phyloP scores from a whole-genome alignment of 1,140 invertebrate species.

The Galendromus occidentalis region DNA sequence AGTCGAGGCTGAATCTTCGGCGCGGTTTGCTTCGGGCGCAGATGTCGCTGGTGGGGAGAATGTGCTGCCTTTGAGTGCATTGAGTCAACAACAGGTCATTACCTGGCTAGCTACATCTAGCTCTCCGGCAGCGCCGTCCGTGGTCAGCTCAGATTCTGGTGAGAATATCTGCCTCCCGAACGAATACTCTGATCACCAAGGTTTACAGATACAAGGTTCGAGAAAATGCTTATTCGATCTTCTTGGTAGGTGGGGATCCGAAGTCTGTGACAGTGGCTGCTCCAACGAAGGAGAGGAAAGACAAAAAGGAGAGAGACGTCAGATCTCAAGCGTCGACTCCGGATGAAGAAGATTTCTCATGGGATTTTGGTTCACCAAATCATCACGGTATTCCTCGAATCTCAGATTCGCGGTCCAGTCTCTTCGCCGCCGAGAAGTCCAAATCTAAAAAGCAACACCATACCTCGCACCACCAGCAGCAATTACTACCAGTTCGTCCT shows the following conservation, averaged over 20 bases:
- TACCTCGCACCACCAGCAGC: neutral
- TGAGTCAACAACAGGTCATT: neutral
- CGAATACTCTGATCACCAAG: too few species aligned
- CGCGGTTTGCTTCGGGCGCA: too few species aligned
- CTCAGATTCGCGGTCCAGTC: too few species aligned
- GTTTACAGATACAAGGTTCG: too few species aligned
- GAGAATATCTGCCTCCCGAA: neutral
- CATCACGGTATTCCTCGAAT: neutral
- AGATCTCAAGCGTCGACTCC: neutral
- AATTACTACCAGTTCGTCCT: neutral
- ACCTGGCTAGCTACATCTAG: neutral
- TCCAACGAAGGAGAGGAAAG: neutral
- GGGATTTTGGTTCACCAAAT: neutral
- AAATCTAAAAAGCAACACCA: too few species aligned
- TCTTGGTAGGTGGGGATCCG: neutral
- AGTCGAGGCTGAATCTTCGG: too few species aligned
- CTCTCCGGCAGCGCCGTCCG: neutral
- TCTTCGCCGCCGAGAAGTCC: too few species aligned
- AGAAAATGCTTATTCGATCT: too few species aligned
- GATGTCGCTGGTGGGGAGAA: too few species aligned
- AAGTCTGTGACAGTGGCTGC: neutral
- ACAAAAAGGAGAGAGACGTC: neutral
- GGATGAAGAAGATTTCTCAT: neutral
- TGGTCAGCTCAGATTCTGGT: slow-evolving; percentile 4
- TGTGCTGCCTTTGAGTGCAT: too few species aligned